phyloP scores from a whole-genome alignment of 2,888 invertebrate species.

The Drosophila ustulata region DNA sequence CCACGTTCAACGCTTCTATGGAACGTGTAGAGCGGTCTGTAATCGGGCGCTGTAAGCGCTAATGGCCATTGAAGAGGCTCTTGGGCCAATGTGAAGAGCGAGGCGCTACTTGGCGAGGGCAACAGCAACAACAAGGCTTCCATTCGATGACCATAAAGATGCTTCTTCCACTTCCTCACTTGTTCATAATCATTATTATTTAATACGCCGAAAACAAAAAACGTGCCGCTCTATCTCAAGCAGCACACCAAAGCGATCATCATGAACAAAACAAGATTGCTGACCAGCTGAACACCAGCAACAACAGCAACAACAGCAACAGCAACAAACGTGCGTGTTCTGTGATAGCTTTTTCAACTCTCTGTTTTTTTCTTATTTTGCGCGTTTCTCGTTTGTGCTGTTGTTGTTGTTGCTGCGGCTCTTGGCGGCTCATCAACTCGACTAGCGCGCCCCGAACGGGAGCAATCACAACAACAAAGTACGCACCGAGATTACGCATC shows the following conservation, averaged over 20 bases:
- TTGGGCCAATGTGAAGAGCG: constrained; percentile 40
- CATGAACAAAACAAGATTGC: constrained; percentile 72
- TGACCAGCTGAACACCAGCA: constrained; percentile 39
- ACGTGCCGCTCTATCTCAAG: constrained; percentile 62
- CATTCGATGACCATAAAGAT: constrained; percentile 63
- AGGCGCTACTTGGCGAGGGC: constrained; percentile 33
- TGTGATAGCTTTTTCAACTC: constrained; percentile 57
- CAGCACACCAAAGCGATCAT: constrained; percentile 50
- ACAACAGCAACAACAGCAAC: constrained; percentile 27
- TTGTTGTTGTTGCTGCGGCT: constrained; percentile 9
- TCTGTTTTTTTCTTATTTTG: constrained; percentile 7
- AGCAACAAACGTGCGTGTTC: constrained; percentile 53
- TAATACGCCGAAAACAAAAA: constrained; percentile 74
- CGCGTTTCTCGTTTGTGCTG: constrained; percentile 10
- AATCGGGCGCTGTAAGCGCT: constrained; percentile 79
- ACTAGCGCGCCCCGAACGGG: constrained; percentile 40
- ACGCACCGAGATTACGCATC: constrained; percentile 43
- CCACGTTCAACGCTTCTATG: constrained; percentile 4
- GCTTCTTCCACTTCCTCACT: constrained; percentile 76
- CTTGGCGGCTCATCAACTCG: constrained; percentile 49
- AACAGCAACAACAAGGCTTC: neutral
- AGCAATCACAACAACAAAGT: constrained; percentile 52
- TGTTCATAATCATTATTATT: constrained; percentile 78
- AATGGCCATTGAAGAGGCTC: constrained; percentile 71
- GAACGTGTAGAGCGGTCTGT: constrained; percentile 60